Conservation (phyloP, 1,140 invertebrate genomes). For the Drosophila kikkawai region DNA sequence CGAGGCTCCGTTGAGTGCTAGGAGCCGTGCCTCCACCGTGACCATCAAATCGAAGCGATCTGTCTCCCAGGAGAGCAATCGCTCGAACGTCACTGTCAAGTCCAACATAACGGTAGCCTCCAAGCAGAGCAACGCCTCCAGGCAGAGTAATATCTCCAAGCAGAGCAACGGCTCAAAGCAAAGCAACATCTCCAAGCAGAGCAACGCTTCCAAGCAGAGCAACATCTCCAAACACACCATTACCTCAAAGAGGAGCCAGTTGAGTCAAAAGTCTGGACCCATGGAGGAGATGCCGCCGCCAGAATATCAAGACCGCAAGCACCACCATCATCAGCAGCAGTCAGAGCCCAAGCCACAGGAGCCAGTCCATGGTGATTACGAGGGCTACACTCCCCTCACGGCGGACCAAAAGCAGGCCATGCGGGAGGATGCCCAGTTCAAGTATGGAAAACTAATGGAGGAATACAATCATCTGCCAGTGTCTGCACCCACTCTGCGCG, state of each 20-base stretch:
- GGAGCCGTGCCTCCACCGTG: conserved; percentile 18
- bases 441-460: conserved; percentile 35
- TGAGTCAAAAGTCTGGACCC: not conserved
- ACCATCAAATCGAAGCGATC: conserved; percentile 13
- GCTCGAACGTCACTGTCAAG: conserved; percentile 30
- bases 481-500: conserved; percentile 41
- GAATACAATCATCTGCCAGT: conserved; percentile 54
- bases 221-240: not conserved
- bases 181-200: not conserved
- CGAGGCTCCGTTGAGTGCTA: conserved; percentile 24
- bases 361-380: not conserved
- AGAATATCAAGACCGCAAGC: not conserved
- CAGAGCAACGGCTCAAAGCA: not conserved
- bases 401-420: conserved; percentile 1
- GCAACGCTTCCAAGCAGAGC: not conserved
- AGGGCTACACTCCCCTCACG: conserved; percentile 29
- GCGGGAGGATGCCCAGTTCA: conserved; percentile 29
- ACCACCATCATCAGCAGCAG: not conserved
- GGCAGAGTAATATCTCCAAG: not conserved
- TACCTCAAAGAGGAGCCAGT: not conserved
- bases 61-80: conserved; percentile 25
- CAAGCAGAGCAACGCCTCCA: not conserved
- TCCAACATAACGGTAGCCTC: conserved; percentile 14
- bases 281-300: conserved; percentile 38
- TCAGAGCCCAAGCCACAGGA: not conserved